Conservation (phyloP, 2,888 invertebrate genomes). For the Auanema sp. region DNA sequence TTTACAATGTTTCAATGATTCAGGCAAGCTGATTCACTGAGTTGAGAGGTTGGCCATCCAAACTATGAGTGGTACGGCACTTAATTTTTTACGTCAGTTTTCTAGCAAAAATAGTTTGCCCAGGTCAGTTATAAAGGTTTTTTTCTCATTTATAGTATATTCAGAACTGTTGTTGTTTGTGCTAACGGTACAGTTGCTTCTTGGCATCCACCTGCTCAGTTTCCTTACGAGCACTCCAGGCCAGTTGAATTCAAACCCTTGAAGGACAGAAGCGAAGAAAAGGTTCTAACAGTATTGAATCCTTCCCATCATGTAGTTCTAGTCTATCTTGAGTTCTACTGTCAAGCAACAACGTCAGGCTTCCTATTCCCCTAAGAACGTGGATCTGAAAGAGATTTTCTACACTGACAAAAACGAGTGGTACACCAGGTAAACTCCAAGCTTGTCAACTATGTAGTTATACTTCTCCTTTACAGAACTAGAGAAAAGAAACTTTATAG, state of each 20-base stretch:
- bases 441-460: not conserved
- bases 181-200: slow-evolving; percentile 55
- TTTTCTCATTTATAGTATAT: not conserved
- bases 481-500: slow-evolving; percentile 57
- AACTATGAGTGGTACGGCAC: too few species aligned
- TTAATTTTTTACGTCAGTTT: too few species aligned
- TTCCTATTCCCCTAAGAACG: slow-evolving; percentile 63
- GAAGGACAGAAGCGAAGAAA: too few species aligned
- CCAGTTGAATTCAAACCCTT: slow-evolving; percentile 37
- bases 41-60: too few species aligned
- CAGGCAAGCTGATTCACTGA: too few species aligned
- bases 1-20: too few species aligned
- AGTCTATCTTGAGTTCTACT: slow-evolving; percentile 4
- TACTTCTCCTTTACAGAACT: slow-evolving; percentile 38
- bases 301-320: not conserved
- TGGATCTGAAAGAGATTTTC: slow-evolving; percentile 65
- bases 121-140: too few species aligned
- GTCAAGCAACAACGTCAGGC: slow-evolving; percentile 24
- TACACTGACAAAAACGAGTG: slow-evolving; percentile 65
- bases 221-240: slow-evolving; percentile 57
- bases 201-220: slow-evolving; percentile 58
- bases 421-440: slow-evolving; percentile 62
- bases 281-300: not conserved
- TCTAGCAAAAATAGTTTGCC: too few species aligned
- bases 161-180: slow-evolving; percentile 44